Evolutionary conservation across 2,888 invertebrate genomes (phyloP).

Genomic region (Isotomurus palustris): DNA sequence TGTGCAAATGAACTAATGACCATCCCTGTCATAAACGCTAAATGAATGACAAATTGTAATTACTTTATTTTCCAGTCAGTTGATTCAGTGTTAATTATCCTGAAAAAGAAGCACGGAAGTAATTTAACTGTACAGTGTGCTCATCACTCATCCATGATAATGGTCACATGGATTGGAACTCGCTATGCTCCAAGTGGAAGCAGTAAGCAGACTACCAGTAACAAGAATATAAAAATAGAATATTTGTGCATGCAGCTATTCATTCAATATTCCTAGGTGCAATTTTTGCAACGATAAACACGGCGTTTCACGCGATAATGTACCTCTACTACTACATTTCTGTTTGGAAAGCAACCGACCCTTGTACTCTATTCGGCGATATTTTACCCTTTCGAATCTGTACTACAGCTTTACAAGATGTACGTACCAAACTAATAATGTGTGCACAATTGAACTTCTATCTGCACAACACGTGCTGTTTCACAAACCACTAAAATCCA

Average conservation of each 20-base stretch:
- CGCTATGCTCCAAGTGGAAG: slow-evolving; percentile 4
- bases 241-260: neutral
- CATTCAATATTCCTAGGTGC: neutral
- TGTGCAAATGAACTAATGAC: neutral
- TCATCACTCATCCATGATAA: slow-evolving; percentile 9
- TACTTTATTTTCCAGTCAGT: neutral
- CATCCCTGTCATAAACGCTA: neutral
- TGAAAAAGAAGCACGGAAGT: neutral
- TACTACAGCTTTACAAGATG: slow-evolving; percentile 3
- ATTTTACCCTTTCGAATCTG: neutral
- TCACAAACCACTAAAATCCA: too few relatives aligned
- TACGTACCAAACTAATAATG: neutral
- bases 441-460: neutral
- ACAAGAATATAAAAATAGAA: neutral
- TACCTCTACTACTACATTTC: slow-evolving; percentile 1
- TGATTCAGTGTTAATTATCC: slow-evolving; percentile 2
- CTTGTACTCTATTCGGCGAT: neutral
- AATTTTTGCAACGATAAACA: slow-evolving; percentile 6
- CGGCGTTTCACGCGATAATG: neutral
- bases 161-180: neutral
- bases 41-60: neutral
- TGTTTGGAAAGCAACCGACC: neutral
- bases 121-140: neutral
- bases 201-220: neutral
- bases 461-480: too few relatives aligned